These are phyloP conservation scores for Hippoglossus hippoglossus DNA, from an alignment of 2,797 vertebrate species.

Conservation along the genomic window DNA sequence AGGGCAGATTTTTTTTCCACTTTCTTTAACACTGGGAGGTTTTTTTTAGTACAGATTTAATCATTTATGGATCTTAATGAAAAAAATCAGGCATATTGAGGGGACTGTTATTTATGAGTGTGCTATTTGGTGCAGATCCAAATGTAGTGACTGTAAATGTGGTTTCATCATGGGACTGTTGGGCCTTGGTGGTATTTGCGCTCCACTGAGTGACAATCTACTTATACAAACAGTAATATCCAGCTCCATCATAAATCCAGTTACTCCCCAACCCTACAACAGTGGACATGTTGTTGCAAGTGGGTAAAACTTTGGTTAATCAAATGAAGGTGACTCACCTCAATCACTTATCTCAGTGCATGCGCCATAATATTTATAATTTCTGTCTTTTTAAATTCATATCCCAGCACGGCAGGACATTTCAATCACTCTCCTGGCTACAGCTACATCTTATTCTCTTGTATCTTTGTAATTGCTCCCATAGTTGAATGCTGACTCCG, in stretches of 20 bases:
- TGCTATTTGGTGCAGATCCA: too few relatives aligned
- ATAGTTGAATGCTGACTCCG: constrained; percentile 2
- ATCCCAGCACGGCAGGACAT: constrained; percentile 15
- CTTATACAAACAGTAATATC: not conserved
- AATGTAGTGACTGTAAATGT: too few relatives aligned
- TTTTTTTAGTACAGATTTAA: too few relatives aligned
- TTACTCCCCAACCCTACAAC: not conserved
- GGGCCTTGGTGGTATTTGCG: too few relatives aligned
- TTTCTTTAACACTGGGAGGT: too few relatives aligned
- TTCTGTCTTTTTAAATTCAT: not conserved
- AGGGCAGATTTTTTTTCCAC: too few relatives aligned
- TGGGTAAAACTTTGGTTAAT: constrained; percentile 1
- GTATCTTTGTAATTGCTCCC: constrained; percentile 14
- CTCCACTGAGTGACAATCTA: not conserved
- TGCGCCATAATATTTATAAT: not conserved
- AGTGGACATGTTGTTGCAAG: not conserved
- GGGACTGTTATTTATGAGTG: too few relatives aligned
- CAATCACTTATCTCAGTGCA: not conserved
- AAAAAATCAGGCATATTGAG: too few relatives aligned
- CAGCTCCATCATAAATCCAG: not conserved
- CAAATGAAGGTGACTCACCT: not conserved
- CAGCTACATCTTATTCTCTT: not conserved
- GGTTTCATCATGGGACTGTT: too few relatives aligned
- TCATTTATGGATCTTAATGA: too few relatives aligned
- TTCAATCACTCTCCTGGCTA: constrained; percentile 20